Evolutionary conservation across 2,888 invertebrate species (phyloP).

Genomic region (Agrochola lota): DNA sequence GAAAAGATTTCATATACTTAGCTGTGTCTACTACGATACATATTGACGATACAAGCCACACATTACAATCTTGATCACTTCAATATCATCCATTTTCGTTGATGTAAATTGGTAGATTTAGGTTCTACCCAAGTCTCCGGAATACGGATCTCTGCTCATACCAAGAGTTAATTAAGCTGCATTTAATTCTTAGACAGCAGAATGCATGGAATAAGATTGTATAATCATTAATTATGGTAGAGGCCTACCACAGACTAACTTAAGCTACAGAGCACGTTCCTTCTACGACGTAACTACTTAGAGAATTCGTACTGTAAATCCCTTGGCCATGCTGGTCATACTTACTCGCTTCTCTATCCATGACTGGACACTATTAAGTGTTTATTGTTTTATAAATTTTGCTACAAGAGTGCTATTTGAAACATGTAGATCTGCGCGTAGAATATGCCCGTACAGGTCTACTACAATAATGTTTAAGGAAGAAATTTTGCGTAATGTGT

Average conservation of each 20-base stretch:
- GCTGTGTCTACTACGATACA: too few relatives aligned
- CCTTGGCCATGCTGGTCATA: neutral
- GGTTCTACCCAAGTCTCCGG: too few relatives aligned
- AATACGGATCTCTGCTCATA: neutral
- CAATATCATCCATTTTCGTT: neutral
- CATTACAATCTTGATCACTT: neutral
- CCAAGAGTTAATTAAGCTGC: conserved; percentile 3
- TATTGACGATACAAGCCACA: neutral
- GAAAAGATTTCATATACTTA: neutral
- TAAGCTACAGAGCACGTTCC: neutral
- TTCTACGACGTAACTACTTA: neutral
- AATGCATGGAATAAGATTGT: neutral
- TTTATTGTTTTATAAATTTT: neutral
- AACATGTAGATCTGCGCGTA: neutral
- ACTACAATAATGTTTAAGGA: neutral
- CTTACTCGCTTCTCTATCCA: neutral
- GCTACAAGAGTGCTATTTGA: neutral
- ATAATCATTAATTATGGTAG: conserved; percentile 30
- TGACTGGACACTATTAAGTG: neutral
- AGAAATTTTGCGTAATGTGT: neutral
- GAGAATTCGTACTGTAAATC: neutral
- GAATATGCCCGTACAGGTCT: neutral
- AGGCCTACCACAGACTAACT: neutral
- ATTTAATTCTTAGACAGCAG: conserved; percentile 20
- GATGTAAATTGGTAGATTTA: neutral